phyloP scores from a whole-genome alignment of 2,113 vertebrate species.

The Ammodytes dubius region DNA sequence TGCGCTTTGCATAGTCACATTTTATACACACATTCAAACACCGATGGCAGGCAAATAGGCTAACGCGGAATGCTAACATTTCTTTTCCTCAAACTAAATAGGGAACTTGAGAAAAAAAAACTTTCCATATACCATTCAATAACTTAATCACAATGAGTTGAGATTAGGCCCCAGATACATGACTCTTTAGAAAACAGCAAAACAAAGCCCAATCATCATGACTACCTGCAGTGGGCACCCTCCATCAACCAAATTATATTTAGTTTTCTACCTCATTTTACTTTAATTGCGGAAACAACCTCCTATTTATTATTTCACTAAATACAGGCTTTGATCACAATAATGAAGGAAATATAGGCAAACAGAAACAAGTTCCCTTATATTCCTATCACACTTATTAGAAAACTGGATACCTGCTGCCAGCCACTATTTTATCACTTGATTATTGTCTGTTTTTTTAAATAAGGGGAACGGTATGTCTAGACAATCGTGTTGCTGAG shows the following conservation, averaged over 20 bases:
- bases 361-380: not conserved
- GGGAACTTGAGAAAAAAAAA: not conserved
- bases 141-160: not conserved
- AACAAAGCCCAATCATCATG: not conserved
- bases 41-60: too few relatives aligned
- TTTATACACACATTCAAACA: too few relatives aligned
- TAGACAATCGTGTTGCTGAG: not conserved
- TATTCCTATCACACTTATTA: not conserved
- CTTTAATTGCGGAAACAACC: conserved; percentile 11
- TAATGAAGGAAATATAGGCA: not conserved
- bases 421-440: not conserved
- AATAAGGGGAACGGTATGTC: not conserved
- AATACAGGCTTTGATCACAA: not conserved
- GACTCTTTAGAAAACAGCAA: not conserved
- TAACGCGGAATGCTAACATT: too few relatives aligned
- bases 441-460: not conserved
- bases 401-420: not conserved
- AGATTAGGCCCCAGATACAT: not conserved
- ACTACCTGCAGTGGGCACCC: not conserved
- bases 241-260: not conserved
- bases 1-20: too few relatives aligned
- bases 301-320: not conserved
- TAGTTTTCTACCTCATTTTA: not conserved
- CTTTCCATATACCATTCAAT: too few relatives aligned
- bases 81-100: too few relatives aligned